These are phyloP conservation scores for Patiria pectinifera DNA, from an alignment of 53 echinoderm and acorn worm genomes.

Conservation along the genomic window DNA sequence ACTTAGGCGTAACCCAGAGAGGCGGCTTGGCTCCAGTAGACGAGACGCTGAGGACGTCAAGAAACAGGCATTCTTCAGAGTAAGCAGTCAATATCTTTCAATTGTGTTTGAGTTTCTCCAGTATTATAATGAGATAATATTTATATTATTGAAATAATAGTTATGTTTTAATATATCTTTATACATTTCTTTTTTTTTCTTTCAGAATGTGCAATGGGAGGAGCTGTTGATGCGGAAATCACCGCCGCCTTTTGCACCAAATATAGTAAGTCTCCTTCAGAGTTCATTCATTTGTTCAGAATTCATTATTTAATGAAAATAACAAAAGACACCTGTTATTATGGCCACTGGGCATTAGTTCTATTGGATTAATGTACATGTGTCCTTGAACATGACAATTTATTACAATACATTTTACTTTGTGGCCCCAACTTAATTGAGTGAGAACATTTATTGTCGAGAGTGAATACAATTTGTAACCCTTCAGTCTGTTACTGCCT, in stretches of 20 bases:
- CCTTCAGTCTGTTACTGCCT: no score
- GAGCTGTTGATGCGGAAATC: conserved; percentile 83
- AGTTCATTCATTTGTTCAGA: background rate
- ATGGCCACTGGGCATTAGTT: no score
- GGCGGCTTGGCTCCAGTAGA: conserved; percentile 85
- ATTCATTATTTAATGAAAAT: background rate
- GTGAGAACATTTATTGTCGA: no score
- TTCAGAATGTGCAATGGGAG: conserved; percentile 89
- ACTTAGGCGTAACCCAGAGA: conserved; percentile 92
- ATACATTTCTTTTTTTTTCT: no score
- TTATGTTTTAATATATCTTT: no score
- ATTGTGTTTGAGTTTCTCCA: background rate
- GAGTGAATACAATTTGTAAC: no score
- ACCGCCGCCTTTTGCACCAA: conserved; percentile 91
- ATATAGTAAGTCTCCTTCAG: conserved; percentile 71
- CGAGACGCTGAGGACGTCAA: conserved; percentile 98
- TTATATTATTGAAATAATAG: no score
- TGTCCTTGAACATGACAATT: no score
- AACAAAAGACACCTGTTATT: background rate
- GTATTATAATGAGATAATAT: no score
- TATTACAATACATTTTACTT: no score
- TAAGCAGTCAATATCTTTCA: conserved; percentile 38
- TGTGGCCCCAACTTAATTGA: no score
- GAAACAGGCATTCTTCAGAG: conserved; percentile 95
- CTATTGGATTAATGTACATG: no score